Evolutionary conservation across 2,888 invertebrate species (phyloP), one percentile per base, ranked within the genome.

Genomic region (Rhingia rostrata): DNA sequence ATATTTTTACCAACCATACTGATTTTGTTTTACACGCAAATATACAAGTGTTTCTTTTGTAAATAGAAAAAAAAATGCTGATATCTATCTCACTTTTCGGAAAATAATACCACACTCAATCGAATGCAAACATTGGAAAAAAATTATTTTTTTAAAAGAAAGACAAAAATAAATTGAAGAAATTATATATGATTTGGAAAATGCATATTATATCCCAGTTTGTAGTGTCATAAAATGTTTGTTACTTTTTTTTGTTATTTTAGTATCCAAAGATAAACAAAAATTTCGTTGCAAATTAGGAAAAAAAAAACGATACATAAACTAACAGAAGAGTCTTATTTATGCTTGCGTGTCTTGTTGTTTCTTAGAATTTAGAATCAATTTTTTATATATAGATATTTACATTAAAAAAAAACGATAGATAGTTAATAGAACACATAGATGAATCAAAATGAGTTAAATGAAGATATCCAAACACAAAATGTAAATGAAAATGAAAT

Each of bases 201-300:
- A 84, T 84, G 69, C 45, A 80, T 84, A 84, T 84, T 84, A 84
- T 84, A 84, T 84, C 84, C 84, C 84, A 84, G 84, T 84, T 80
- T 84, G 84, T 84, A 80, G 80, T 84, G 80, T 74, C 64, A 75
- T 75, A 75, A 80, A 54, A 22, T 74, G 43, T 12, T 12, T 6
- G 56, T 73, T 67, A 63, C 14, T 45, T 43, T 60, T 43, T 43
- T 30, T 22, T 56, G n/a, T 54, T 45, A 6, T 33, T 47, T 75
- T 53, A 63, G 73, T 73, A 61, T 47, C 5, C 49, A 73, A 22
- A 22, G 22, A 66, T 77, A 64, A 35, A 7, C 32, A 64, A 73
- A 54, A 35, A 14, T 43, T 56, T 74, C 60, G 39, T 78, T 73
- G 72, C 73, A 73, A 73, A 73, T 77, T 63, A 75, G 64, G 43